Conservation (phyloP, 2,113 vertebrate species). For the Isichthys henryi region DNA sequence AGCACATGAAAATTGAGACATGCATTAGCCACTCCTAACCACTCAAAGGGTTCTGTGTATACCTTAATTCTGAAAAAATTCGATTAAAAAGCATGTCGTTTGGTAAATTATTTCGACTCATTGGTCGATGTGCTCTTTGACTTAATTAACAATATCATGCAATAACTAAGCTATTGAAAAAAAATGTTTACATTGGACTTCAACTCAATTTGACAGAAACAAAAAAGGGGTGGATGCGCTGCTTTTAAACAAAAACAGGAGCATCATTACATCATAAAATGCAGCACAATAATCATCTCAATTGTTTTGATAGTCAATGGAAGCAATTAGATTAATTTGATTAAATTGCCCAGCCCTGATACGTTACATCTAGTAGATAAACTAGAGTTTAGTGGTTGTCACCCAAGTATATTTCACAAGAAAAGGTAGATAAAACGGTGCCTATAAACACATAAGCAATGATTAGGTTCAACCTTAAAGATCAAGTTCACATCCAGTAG, state of each 20-base stretch:
- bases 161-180: background rate
- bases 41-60: background rate
- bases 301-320: background rate
- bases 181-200: background rate
- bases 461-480: background rate
- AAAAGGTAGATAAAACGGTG: background rate
- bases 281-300: background rate
- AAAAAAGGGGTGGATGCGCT: background rate
- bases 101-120: background rate
- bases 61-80: background rate
- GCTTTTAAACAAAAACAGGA: background rate
- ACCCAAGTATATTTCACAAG: background rate
- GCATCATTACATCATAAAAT: background rate
- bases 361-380: background rate
- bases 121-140: background rate
- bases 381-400: background rate
- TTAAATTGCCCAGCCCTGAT: background rate
- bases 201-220: background rate
- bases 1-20: background rate
- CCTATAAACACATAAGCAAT: background rate
- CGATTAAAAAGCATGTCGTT: background rate
- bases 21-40: background rate
- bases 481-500: background rate
- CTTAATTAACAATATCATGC: background rate
- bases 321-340: background rate